Percentiles rank a stretch among this genome's conserved stretches.
phyloP scores from a whole-genome alignment of 2,888 invertebrate species.

The Drosophila falleni region DNA sequence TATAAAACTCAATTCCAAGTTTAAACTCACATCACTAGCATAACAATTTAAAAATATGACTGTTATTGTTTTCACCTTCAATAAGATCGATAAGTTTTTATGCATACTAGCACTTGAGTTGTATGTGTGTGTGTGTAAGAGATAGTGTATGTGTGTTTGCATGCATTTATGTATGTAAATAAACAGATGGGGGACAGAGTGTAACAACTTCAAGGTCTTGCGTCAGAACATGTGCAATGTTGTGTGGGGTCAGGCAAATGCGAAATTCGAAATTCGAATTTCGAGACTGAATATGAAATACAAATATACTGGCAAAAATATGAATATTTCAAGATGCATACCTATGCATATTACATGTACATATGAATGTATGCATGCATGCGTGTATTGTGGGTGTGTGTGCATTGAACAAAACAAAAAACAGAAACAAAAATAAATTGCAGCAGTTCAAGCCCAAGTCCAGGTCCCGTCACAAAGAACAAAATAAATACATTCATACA shows the following conservation, averaged over 20 bases:
- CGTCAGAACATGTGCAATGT: slow-evolving; percentile 63
- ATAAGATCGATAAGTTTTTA: not conserved
- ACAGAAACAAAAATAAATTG: slow-evolving; percentile 6
- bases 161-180: slow-evolving; percentile 15
- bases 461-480: slow-evolving; percentile 46
- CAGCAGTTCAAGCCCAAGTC: slow-evolving; percentile 37
- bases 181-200: slow-evolving; percentile 9
- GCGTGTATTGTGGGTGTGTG: slow-evolving; percentile 36
- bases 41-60: slow-evolving; percentile 1
- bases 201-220: slow-evolving; percentile 65
- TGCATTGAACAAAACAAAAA: slow-evolving; percentile 37
- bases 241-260: slow-evolving; percentile 75
- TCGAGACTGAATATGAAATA: slow-evolving; percentile 16
- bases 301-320: slow-evolving; percentile 3
- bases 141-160: slow-evolving; percentile 1
- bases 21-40: too few species aligned
- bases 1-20: too few species aligned
- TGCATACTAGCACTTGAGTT: not conserved
- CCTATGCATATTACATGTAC: not conserved
- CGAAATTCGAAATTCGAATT: slow-evolving; percentile 8
- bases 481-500: slow-evolving; percentile 31
- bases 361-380: not conserved
- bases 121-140: slow-evolving; percentile 2
- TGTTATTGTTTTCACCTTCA: slow-evolving; percentile 7
- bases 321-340: not conserved